Percentiles rank a stretch among this genome's conserved stretches.
Evolutionary conservation across 1,140 invertebrate genomes (phyloP).

Genomic region (Euglossa dilemma): DNA sequence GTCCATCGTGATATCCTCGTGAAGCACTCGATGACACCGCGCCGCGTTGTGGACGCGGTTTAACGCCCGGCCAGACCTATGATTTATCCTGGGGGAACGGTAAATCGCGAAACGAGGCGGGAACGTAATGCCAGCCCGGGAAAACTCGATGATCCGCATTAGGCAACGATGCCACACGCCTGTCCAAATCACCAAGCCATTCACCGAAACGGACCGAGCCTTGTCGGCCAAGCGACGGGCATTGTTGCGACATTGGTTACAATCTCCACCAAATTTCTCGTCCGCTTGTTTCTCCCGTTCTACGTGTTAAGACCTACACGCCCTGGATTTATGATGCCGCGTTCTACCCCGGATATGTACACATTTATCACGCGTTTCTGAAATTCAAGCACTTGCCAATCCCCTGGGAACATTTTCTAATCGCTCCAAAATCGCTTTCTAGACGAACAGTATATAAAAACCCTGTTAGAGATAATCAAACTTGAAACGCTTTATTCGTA

Average conservation of each 20-base stretch:
- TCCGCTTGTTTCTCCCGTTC: background rate
- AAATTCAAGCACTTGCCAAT: background rate
- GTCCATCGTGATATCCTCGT: slow-evolving; percentile 25
- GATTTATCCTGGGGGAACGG: slow-evolving; percentile 52
- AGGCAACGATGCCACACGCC: slow-evolving; percentile 49
- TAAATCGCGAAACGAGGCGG: slow-evolving; percentile 24
- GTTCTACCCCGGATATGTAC: background rate
- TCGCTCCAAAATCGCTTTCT: background rate
- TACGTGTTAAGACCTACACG: background rate
- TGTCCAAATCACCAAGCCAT: slow-evolving; percentile 45
- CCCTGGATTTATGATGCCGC: background rate
- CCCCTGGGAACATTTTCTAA: background rate
- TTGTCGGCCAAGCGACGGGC: background rate
- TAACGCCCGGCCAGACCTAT: slow-evolving; percentile 37
- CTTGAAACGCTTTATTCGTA: no score
- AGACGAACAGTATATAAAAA: no score
- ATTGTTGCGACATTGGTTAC: slow-evolving; percentile 23
- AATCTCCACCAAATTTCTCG: background rate
- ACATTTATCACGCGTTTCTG: background rate
- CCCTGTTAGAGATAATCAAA: no score
- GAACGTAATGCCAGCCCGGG: slow-evolving; percentile 44
- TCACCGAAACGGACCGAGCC: slow-evolving; percentile 46
- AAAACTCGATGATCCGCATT: slow-evolving; percentile 63
- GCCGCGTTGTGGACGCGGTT: slow-evolving; percentile 50
- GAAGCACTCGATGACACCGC: slow-evolving; percentile 19